These are phyloP conservation scores for Automeris io DNA, from an alignment of 2,888 invertebrate species.

Conservation along the genomic window DNA sequence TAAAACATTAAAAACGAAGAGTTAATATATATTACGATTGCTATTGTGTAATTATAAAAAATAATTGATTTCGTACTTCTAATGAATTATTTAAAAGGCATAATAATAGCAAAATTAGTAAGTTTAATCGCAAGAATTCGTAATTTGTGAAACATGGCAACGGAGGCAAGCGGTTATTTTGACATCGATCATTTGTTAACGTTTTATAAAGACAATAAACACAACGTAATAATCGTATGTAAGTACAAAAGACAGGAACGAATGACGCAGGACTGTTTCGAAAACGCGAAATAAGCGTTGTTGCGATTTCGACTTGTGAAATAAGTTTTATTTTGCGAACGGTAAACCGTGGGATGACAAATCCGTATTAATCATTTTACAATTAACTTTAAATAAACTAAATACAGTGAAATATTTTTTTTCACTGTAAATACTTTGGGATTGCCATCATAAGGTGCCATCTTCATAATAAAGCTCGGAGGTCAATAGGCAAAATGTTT, in stretches of 20 bases:
- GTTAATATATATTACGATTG: too few relatives aligned
- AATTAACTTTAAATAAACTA: too few relatives aligned
- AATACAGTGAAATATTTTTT: too few relatives aligned
- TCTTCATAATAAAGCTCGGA: too few relatives aligned
- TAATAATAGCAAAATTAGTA: conserved; percentile 7
- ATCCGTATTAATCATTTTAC: conserved; percentile 56
- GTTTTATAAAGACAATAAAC: conserved; percentile 31
- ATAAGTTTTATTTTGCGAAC: conserved; percentile 63
- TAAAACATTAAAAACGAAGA: too few relatives aligned
- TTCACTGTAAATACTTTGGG: too few relatives aligned
- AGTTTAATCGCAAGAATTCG: conserved; percentile 6
- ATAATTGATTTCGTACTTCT: not conserved
- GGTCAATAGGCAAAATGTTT: too few relatives aligned
- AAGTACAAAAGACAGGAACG: conserved; percentile 54
- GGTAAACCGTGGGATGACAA: conserved; percentile 71
- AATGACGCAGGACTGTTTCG: conserved; percentile 72
- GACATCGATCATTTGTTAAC: conserved; percentile 11
- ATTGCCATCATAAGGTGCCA: too few relatives aligned
- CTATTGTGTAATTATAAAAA: too few relatives aligned
- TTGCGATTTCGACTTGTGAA: conserved; percentile 72
- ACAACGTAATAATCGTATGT: conserved; percentile 30
- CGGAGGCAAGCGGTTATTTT: conserved; percentile 8
- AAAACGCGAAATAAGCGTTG: conserved; percentile 73
- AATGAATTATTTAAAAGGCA: not conserved
- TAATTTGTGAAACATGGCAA: conserved; percentile 6